These are phyloP conservation scores for Piaya cayana DNA, from an alignment of 2,113 vertebrate genomes.

Conservation along the genomic window DNA sequence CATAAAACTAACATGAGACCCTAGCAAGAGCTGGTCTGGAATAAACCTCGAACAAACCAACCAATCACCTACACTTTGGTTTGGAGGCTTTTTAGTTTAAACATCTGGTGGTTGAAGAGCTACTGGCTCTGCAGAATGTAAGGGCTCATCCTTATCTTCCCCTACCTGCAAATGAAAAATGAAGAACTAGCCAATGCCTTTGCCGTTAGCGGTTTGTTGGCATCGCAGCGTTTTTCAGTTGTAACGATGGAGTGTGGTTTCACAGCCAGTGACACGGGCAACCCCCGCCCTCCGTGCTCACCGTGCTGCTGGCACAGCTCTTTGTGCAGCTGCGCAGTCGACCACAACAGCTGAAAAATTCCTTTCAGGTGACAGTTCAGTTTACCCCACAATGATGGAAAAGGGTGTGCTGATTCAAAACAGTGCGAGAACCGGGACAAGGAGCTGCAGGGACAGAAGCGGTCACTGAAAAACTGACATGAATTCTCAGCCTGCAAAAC, in stretches of 20 bases:
- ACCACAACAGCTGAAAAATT: background rate
- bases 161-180: background rate
- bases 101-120: background rate
- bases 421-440: background rate
- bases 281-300: background rate
- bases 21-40: background rate
- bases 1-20: background rate
- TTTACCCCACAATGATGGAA: background rate
- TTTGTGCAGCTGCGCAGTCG: background rate
- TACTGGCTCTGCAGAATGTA: background rate
- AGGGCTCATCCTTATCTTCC: background rate
- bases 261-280: background rate
- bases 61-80: background rate
- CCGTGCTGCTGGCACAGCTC: constrained; percentile 11
- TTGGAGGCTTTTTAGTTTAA: background rate
- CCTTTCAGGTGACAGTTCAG: background rate
- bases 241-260: background rate
- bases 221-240: background rate
- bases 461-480: background rate
- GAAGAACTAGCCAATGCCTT: background rate
- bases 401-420: background rate
- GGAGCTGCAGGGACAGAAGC: background rate
- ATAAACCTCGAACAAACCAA: background rate
- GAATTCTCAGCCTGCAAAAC: background rate
- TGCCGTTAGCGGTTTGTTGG: background rate